These are phyloP conservation scores for Dexiosoma caninum DNA, from an alignment of 2,888 invertebrate species.

Conservation along the genomic window DNA sequence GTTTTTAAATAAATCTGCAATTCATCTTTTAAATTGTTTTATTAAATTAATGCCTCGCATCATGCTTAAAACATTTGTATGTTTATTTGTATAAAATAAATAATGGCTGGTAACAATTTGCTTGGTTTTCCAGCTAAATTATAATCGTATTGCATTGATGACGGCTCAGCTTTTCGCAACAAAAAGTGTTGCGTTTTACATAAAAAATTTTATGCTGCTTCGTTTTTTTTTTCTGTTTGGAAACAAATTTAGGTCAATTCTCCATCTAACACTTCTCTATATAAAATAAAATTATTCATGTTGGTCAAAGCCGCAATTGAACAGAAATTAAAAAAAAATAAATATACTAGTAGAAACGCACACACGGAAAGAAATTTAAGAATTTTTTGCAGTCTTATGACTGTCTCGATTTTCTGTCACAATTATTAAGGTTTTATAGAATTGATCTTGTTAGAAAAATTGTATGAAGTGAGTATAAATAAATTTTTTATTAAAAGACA, in stretches of 20 bases:
- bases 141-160: conserved; percentile 51
- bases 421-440: no score
- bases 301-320: conserved; percentile 56
- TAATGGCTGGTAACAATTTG: background rate
- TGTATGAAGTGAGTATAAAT: no score
- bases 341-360: background rate
- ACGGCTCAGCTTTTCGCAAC: conserved; percentile 12
- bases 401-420: no score
- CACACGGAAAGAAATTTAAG: conserved; percentile 31
- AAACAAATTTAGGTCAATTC: conserved; percentile 58
- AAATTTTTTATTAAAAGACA: no score
- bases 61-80: no score
- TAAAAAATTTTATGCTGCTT: background rate
- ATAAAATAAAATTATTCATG: conserved; percentile 50
- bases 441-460: no score
- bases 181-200: conserved; percentile 14
- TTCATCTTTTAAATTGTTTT: no score
- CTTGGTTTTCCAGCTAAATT: conserved; percentile 44
- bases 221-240: conserved; percentile 5
- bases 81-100: no score
- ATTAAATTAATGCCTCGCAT: no score
- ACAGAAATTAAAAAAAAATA: background rate
- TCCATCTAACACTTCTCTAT: conserved; percentile 57
- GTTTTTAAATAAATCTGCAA: no score
- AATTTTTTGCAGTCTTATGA: no score